Evolutionary conservation across 2,797 vertebrate species (phyloP).

Genomic region (Echeneis naucrates): DNA sequence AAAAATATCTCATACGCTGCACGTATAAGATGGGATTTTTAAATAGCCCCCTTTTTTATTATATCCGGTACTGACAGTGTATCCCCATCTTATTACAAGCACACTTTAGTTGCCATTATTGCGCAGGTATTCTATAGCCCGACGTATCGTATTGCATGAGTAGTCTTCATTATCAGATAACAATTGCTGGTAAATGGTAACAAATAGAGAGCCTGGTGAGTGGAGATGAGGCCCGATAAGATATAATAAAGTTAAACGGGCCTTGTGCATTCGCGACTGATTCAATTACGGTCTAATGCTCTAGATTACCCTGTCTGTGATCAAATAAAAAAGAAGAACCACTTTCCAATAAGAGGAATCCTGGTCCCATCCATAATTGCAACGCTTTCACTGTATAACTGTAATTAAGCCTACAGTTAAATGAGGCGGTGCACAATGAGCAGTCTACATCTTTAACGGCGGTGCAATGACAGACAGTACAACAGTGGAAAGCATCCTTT

Average conservation of each 20-base stretch:
- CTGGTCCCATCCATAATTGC: constrained; percentile 34
- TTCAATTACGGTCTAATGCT: constrained; percentile 66
- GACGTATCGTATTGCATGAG: constrained; percentile 60
- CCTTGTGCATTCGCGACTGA: constrained; percentile 54
- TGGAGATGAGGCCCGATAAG: constrained; percentile 65
- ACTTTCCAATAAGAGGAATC: constrained; percentile 49
- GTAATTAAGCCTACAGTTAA: constrained; percentile 58
- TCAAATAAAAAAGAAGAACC: constrained; percentile 61
- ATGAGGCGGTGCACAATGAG: constrained; percentile 38
- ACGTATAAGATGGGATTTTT: constrained; percentile 10
- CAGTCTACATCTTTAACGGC: constrained; percentile 5
- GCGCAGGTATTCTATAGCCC: constrained; percentile 45
- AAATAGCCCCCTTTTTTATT: constrained; percentile 16
- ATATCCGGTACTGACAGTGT: constrained; percentile 25
- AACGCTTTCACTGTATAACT: constrained; percentile 30
- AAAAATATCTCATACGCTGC: not conserved
- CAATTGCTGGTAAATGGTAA: constrained; percentile 74
- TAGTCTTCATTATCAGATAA: constrained; percentile 73
- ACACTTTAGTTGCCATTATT: constrained; percentile 52
- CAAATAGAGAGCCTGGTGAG: constrained; percentile 64
- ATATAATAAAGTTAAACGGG: constrained; percentile 69
- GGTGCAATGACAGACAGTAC: constrained; percentile 8
- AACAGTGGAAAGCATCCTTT: not conserved
- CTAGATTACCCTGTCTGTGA: constrained; percentile 54
- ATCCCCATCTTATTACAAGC: constrained; percentile 19